Evolutionary conservation across 2,888 invertebrate genomes (phyloP).

Genomic region (Cosmia trapezina): DNA sequence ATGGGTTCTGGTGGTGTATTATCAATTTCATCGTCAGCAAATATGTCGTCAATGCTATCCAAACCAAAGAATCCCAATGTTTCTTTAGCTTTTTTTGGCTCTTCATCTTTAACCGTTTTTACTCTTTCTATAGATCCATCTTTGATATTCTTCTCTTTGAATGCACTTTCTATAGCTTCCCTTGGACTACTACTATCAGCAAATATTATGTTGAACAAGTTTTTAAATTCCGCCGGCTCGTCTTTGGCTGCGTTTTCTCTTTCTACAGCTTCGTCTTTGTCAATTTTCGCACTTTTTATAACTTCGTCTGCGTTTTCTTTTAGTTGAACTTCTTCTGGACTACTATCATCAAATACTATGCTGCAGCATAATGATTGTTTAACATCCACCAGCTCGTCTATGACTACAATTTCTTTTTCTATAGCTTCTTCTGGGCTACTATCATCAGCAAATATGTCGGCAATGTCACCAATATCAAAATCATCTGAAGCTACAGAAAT

Average conservation of each 20-base stretch:
- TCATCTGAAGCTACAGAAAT: slow-evolving; percentile 66
- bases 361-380: slow-evolving; percentile 17
- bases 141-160: too few species aligned
- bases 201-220: slow-evolving; percentile 28
- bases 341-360: slow-evolving; percentile 26
- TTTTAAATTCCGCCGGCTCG: slow-evolving; percentile 25
- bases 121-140: too few species aligned
- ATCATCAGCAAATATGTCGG: slow-evolving; percentile 76
- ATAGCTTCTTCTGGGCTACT: slow-evolving; percentile 75
- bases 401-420: slow-evolving; percentile 42
- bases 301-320: slow-evolving; percentile 1
- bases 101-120: slow-evolving; percentile 55
- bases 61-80: slow-evolving; percentile 77
- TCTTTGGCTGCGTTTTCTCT: slow-evolving; percentile 49
- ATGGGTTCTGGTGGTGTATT: slow-evolving; percentile 61
- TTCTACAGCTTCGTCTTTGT: slow-evolving; percentile 11
- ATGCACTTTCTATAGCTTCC: slow-evolving; percentile 6
- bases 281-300: slow-evolving; percentile 10
- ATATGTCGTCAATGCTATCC: slow-evolving; percentile 81
- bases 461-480: slow-evolving; percentile 85
- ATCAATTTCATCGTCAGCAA: slow-evolving; percentile 81
- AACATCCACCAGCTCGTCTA: slow-evolving; percentile 34
- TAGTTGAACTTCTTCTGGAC: slow-evolving; percentile 51
- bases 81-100: slow-evolving; percentile 64
- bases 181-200: not conserved